Percentiles rank a stretch among this genome's conserved stretches.
Conservation (phyloP, 2,888 invertebrate species). For the Eristalis tenax region DNA sequence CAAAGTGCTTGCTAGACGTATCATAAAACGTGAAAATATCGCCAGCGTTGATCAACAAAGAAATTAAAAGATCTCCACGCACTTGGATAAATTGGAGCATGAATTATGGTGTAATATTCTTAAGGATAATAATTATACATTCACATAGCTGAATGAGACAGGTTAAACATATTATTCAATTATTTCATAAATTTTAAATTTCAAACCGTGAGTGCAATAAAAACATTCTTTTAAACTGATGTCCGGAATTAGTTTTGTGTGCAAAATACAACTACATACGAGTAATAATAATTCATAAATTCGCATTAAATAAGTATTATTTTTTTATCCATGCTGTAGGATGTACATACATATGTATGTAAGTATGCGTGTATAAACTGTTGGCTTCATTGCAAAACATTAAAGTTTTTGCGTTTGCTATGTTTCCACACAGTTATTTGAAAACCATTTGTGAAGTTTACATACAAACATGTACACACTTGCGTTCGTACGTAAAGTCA, state of each 20-base stretch:
- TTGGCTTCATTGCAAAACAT: conserved; percentile 1
- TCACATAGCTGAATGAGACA: conserved; percentile 72
- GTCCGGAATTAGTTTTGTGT: background rate
- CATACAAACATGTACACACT: background rate
- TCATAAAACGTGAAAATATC: conserved; percentile 62
- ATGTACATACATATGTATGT: conserved; percentile 1
- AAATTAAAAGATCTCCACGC: conserved; percentile 52
- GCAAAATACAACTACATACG: background rate
- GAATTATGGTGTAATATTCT: conserved; percentile 69
- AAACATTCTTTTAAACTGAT: background rate
- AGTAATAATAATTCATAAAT: background rate
- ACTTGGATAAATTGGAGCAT: conserved; percentile 64
- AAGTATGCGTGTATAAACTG: background rate
- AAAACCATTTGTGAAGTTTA: background rate
- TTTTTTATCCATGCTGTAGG: conserved; percentile 2
- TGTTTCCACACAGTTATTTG: conserved; percentile 1
- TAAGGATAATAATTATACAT: conserved; percentile 64
- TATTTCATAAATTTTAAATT: background rate
- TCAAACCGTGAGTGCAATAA: background rate
- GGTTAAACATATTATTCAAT: conserved; percentile 38
- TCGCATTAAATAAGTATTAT: background rate
- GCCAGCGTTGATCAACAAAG: conserved; percentile 68
- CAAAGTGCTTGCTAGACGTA: conserved; percentile 50
- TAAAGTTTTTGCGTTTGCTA: background rate
- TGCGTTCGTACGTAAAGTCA: background rate